phyloP scores from a whole-genome alignment of 2,888 invertebrate species.

The Aleiodes testaceus region DNA sequence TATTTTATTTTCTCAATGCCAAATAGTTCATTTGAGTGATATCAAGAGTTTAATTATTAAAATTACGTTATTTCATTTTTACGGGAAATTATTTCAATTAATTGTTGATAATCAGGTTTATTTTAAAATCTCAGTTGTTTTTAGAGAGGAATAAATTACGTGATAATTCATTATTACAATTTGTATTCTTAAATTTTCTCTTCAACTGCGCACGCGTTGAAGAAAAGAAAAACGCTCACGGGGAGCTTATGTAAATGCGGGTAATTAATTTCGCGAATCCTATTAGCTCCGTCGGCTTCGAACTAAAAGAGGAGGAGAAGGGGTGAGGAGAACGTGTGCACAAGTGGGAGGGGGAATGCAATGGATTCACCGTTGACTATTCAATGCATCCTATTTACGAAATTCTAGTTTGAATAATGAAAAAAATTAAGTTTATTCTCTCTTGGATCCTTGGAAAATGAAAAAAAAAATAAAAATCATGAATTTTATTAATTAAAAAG shows the following conservation, averaged over 20 bases:
- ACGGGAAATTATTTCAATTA: no score
- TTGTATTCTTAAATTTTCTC: not conserved
- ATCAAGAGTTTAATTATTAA: not conserved
- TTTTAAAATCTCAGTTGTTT: no score
- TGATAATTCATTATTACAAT: not conserved
- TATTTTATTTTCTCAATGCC: not conserved
- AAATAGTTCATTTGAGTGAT: not conserved
- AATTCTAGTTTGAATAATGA: not conserved
- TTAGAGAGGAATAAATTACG: no score
- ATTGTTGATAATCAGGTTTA: no score
- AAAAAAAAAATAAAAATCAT: not conserved
- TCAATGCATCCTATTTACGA: no score
- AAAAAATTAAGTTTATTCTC: not conserved
- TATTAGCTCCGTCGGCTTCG: slow-evolving; percentile 56
- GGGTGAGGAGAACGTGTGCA: not conserved
- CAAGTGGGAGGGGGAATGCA: slow-evolving; percentile 1
- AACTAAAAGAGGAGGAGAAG: not conserved
- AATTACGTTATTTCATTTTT: no score
- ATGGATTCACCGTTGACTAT: not conserved
- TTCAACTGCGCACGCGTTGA: not conserved
- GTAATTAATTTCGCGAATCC: slow-evolving; percentile 69
- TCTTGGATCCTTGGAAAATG: not conserved
- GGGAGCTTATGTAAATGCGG: slow-evolving; percentile 67
- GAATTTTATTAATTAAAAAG: no score
- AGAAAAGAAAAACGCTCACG: slow-evolving; percentile 52